These are phyloP conservation scores for Pelodiscus sinensis DNA, from an alignment of 2,113 vertebrate genomes.

Conservation along the genomic window DNA sequence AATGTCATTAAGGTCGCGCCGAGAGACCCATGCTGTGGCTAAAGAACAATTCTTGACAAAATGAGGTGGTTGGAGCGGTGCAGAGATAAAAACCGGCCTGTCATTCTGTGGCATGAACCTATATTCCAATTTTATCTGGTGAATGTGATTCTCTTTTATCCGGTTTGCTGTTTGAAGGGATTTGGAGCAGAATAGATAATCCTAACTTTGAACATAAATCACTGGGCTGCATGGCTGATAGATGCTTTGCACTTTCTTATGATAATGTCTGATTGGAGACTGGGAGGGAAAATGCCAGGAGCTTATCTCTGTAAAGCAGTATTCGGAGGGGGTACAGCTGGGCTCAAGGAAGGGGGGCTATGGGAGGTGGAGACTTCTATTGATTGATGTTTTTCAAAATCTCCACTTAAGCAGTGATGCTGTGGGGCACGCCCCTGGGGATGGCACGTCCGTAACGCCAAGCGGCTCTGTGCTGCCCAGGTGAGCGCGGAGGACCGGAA, in stretches of 20 bases:
- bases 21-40: neutral
- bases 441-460: neutral
- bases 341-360: conserved; percentile 16
- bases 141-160: conserved; percentile 85
- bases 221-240: conserved; percentile 81
- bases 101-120: conserved; percentile 69
- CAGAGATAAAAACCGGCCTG: conserved; percentile 75
- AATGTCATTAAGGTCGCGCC: conserved; percentile 9
- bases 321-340: conserved; percentile 20
- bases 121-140: conserved; percentile 85
- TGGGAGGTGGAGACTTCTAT: neutral
- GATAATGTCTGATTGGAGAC: conserved; percentile 88
- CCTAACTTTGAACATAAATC: conserved; percentile 97
- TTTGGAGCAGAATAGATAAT: conserved; percentile 93
- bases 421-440: neutral
- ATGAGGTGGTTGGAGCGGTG: conserved; percentile 68
- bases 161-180: conserved; percentile 93
- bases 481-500: fast-evolving
- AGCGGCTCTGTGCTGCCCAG: fast-evolving
- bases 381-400: conserved; percentile 18
- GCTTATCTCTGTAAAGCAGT: conserved; percentile 93
- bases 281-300: conserved; percentile 85
- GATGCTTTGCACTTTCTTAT: conserved; percentile 91
- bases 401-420: neutral
- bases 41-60: conserved; percentile 75